Percentiles rank a stretch among this genome's conserved stretches.
Evolutionary conservation across 1,140 invertebrate genomes (phyloP).

Genomic region (Heterodera schachtii): DNA sequence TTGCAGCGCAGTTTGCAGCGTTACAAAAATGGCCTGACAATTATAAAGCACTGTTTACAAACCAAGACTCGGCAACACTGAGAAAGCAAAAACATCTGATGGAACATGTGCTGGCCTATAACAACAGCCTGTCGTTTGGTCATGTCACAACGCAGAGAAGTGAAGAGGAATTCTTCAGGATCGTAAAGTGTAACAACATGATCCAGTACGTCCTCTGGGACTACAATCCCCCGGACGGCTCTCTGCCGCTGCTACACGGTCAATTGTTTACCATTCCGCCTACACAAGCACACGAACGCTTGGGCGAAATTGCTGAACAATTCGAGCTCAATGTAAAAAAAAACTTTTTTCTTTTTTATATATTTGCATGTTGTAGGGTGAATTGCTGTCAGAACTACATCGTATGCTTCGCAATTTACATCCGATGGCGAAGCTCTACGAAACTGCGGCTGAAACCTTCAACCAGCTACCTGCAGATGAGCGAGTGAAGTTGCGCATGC

Average conservation of each 20-base stretch:
- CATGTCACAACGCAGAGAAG: background rate
- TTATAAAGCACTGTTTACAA: background rate
- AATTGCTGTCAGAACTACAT: background rate
- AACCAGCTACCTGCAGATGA: background rate
- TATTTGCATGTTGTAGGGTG: too few species aligned
- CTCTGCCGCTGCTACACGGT: background rate
- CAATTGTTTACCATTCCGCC: background rate
- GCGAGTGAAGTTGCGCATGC: background rate
- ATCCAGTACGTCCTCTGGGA: background rate
- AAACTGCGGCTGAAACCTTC: background rate
- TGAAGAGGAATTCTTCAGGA: background rate
- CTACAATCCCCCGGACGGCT: background rate
- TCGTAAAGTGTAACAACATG: background rate
- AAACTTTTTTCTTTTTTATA: too few species aligned
- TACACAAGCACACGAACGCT: background rate
- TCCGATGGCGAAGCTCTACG: background rate
- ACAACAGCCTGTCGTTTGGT: background rate
- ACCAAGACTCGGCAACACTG: background rate
- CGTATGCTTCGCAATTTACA: background rate
- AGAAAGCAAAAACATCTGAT: background rate
- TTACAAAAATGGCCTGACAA: background rate
- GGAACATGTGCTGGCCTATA: background rate
- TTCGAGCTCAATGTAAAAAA: background rate
- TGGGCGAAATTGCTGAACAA: background rate
- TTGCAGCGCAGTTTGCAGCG: background rate